These are phyloP conservation scores for Tanypteryx hageni DNA, from an alignment of 2,888 invertebrate genomes.

Conservation along the genomic window DNA sequence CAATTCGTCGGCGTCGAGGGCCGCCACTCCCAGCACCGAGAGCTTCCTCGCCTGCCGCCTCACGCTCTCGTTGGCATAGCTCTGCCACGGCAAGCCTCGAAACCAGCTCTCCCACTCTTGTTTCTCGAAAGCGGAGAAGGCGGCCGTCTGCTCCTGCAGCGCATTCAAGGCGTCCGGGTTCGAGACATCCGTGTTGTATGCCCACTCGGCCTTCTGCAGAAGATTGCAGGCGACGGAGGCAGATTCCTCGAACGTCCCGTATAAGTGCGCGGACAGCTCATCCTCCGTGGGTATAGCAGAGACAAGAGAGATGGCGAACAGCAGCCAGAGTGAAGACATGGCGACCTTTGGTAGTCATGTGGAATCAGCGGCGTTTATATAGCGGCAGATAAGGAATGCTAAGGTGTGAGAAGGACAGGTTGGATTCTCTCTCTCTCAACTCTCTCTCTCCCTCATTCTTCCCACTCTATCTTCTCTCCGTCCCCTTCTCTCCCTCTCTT, in stretches of 20 bases:
- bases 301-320: not conserved
- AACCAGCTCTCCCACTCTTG: constrained; percentile 74
- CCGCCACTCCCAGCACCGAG: constrained; percentile 76
- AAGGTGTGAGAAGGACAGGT: not conserved
- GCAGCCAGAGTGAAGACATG: constrained; percentile 3
- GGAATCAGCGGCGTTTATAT: not conserved
- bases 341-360: not conserved
- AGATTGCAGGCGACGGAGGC: constrained; percentile 72
- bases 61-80: constrained; percentile 74
- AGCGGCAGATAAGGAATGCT: not conserved
- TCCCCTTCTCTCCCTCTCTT: not conserved
- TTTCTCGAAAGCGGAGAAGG: constrained; percentile 72
- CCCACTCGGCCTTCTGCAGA: constrained; percentile 73
- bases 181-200: constrained; percentile 73
- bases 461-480: not conserved
- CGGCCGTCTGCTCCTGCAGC: constrained; percentile 68
- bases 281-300: not conserved
- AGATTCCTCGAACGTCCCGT: constrained; percentile 37
- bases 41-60: constrained; percentile 75
- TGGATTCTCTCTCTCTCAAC: not conserved
- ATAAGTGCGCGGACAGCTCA: not conserved
- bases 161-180: constrained; percentile 71
- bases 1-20: constrained; percentile 74
- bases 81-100: constrained; percentile 72
- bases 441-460: not conserved